Base-by-base conservation (phyloP, 2,797 vertebrate genomes). In the Gambelia wislizenii region DNA sequence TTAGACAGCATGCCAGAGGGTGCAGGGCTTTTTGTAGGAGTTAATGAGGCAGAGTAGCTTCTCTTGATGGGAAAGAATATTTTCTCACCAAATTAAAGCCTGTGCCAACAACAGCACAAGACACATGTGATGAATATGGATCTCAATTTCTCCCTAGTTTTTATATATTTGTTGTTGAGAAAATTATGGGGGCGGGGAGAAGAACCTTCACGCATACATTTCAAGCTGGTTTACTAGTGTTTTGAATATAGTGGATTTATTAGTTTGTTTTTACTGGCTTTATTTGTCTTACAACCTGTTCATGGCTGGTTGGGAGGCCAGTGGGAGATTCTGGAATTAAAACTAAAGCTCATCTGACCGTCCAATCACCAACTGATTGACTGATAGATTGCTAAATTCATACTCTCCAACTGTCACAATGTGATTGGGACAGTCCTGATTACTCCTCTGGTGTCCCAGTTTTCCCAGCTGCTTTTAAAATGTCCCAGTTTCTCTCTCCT, bases 71-170 rank as follows among this genome's bases (percentile, higher is more conserved):
- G 93, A 94, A 91, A 92, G 85, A 92, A 95, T 96, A 97, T 96
- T 97, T 95, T 95, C 91, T 96, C 95, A 95, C 96, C 96, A 95
- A 94, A 94, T 96, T 92, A 92, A 94, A 91, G 61, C 87, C 16
- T 77, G 72, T 88, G 67, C 91, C 77, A 70, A 67, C 67, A 36
- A 67, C 27, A 64, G 30, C 20, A 72, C 4, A 61, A 49, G 64
- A 49, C 10, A 52, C 67, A 70, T 25, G 18, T 16, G 27, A 44
- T 74, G 39, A 59, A 16, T 59, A 30, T 74, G 49, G 27, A 16
- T 75, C 54, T 20, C 25, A 30, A 30, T 30, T 76, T 27, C n/a
- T 54, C n/a, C n/a, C 10, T 30, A 13, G 20, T 84, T 10, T 72
- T 54, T 33, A 10, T 8, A 52, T 27, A 59, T 67, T 67, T 61